A percentile compares a stretch with the other conserved stretches of the same genome.
phyloP scores from a whole-genome alignment of 2,888 invertebrate species.

The Epiperipatus broadwayi region DNA sequence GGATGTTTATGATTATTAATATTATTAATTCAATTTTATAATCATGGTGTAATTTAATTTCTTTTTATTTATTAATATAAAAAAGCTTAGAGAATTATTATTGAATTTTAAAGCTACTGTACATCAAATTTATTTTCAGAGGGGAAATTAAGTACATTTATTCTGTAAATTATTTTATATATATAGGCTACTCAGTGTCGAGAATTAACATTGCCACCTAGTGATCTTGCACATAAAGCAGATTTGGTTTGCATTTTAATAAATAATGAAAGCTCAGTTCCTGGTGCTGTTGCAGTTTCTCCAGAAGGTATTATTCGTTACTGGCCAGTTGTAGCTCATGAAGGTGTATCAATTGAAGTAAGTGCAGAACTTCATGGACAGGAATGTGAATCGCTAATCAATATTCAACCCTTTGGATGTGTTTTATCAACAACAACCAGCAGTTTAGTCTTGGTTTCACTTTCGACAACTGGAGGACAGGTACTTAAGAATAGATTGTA shows the following conservation, averaged over 20 bases:
- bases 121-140: slow-evolving; percentile 20
- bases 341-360: slow-evolving; percentile 61
- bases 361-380: slow-evolving; percentile 55
- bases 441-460: slow-evolving; percentile 51
- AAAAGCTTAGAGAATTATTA: background rate
- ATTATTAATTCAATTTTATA: no score
- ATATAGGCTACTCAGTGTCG: slow-evolving; percentile 40
- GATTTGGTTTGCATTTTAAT: slow-evolving; percentile 43
- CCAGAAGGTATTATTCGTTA: slow-evolving; percentile 81
- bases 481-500: no score
- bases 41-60: no score
- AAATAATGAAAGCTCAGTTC: slow-evolving; percentile 33
- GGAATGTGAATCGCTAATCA: slow-evolving; percentile 28
- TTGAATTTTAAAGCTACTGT: slow-evolving; percentile 14
- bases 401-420: slow-evolving; percentile 42
- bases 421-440: slow-evolving; percentile 78
- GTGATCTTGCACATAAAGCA: slow-evolving; percentile 58
- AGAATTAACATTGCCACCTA: slow-evolving; percentile 69
- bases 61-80: background rate
- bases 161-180: slow-evolving; percentile 11
- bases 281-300: slow-evolving; percentile 73
- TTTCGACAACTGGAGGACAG: slow-evolving; percentile 43
- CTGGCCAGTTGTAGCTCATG: slow-evolving; percentile 75
- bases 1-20: no score
- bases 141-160: slow-evolving; percentile 7